Evolutionary conservation across 2,797 vertebrate genomes (phyloP).

Genomic region (Apogon talboti): DNA sequence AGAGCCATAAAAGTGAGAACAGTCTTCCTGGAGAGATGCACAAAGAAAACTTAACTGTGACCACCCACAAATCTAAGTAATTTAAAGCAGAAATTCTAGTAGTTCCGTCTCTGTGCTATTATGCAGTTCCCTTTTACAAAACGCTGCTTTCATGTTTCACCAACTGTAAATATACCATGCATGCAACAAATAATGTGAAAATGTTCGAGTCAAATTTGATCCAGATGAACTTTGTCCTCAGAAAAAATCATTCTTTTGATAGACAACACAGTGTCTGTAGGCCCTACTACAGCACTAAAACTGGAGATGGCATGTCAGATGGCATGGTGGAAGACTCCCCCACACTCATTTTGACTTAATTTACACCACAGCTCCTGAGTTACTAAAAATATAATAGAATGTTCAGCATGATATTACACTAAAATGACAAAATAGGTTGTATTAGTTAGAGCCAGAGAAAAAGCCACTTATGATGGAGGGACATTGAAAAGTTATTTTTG

Average conservation of each 20-base stretch:
- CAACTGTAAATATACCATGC: conserved; percentile 38
- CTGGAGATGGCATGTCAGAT: conserved; percentile 1
- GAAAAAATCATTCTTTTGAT: background rate
- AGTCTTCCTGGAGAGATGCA: conserved; percentile 39
- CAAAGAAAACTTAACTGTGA: conserved; percentile 45
- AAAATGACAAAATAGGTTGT: background rate
- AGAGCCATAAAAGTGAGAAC: conserved; percentile 43
- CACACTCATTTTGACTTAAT: background rate
- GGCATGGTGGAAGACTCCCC: background rate
- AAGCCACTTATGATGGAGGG: too few relatives aligned
- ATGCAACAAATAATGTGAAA: conserved; percentile 32
- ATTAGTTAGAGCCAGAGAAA: too few relatives aligned
- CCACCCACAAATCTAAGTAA: conserved; percentile 61
- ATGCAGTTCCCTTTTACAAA: conserved; percentile 38
- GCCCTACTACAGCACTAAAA: background rate
- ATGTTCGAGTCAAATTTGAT: conserved; percentile 38
- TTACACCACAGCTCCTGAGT: background rate
- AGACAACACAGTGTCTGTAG: conserved; percentile 1
- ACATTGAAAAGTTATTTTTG: too few relatives aligned
- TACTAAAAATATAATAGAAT: conserved; percentile 1
- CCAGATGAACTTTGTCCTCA: conserved; percentile 50
- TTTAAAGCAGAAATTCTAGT: conserved; percentile 61
- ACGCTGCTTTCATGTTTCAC: conserved; percentile 35
- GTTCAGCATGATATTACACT: background rate
- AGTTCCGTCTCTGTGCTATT: conserved; percentile 45